phyloP scores from a whole-genome alignment of 2,888 invertebrate species.

The Spodoptera exigua region DNA sequence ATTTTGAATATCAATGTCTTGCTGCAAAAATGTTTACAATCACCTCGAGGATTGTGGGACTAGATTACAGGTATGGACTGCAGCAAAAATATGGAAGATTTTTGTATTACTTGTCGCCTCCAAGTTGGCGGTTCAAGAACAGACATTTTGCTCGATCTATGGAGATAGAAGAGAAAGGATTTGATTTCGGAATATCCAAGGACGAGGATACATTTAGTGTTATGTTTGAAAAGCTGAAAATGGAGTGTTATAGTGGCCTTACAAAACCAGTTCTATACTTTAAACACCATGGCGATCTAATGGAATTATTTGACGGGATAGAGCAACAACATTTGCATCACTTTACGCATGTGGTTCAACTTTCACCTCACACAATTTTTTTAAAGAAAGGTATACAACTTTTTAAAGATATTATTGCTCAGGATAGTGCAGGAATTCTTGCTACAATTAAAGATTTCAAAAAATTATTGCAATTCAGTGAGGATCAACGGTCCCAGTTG shows the following conservation, averaged over 20 bases:
- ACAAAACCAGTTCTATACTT: conserved; percentile 89
- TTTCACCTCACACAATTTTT: conserved; percentile 86
- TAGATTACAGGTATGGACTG: conserved; percentile 90
- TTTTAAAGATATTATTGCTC: conserved; percentile 78
- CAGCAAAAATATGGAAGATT: conserved; percentile 92
- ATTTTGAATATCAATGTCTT: conserved; percentile 79
- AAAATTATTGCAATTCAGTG: conserved; percentile 76
- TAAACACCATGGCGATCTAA: conserved; percentile 85
- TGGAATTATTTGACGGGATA: conserved; percentile 89
- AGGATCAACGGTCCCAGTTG: conserved; percentile 85
- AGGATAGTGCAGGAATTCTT: conserved; percentile 68
- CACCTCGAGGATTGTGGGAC: conserved; percentile 86
- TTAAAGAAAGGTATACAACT: conserved; percentile 81
- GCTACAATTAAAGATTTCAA: conserved; percentile 72
- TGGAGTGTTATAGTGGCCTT: conserved; percentile 76
- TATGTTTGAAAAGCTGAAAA: conserved; percentile 84
- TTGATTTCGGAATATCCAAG: conserved; percentile 75
- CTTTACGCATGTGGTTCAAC: conserved; percentile 89
- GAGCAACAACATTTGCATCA: conserved; percentile 91
- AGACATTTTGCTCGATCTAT: conserved; percentile 84
- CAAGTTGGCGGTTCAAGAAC: conserved; percentile 88
- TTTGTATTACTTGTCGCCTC: conserved; percentile 91
- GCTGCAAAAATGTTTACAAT: conserved; percentile 76
- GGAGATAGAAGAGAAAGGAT: conserved; percentile 83
- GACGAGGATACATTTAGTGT: conserved; percentile 80